phyloP scores from a whole-genome alignment of 2,888 invertebrate species.

The Parnassius glacialis region DNA sequence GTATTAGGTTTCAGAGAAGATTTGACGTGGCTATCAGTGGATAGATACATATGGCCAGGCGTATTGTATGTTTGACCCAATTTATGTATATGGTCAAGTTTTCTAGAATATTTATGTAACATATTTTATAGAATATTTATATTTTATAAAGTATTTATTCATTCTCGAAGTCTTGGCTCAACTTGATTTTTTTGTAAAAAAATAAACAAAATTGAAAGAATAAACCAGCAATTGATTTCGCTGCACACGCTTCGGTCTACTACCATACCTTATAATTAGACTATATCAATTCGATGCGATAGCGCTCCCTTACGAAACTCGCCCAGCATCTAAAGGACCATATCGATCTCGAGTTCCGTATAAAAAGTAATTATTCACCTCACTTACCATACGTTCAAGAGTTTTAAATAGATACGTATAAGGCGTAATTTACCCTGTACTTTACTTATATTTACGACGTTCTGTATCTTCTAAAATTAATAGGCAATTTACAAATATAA shows the following conservation, averaged over 20 bases:
- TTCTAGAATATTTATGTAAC: background rate
- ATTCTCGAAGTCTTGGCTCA: too few relatives aligned
- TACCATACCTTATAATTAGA: conserved; percentile 75
- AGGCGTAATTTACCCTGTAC: conserved; percentile 36
- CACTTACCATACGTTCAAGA: conserved; percentile 24
- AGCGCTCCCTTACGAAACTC: conserved; percentile 73
- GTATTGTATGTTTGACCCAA: conserved; percentile 34
- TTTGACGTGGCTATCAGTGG: conserved; percentile 30
- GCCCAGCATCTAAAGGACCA: conserved; percentile 68
- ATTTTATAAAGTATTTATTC: conserved; percentile 1
- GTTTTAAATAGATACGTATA: conserved; percentile 25
- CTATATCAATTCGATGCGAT: conserved; percentile 77
- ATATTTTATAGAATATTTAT: background rate
- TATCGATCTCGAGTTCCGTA: conserved; percentile 43
- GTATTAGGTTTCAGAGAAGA: conserved; percentile 41
- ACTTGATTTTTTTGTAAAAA: too few relatives aligned
- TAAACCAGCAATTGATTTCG: conserved; percentile 44
- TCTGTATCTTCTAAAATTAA: conserved; percentile 32
- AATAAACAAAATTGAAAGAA: conserved; percentile 36
- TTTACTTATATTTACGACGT: conserved; percentile 41
- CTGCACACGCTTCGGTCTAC: conserved; percentile 47
- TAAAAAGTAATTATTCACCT: conserved; percentile 30
- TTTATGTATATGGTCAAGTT: background rate
- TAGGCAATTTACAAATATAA: conserved; percentile 43
- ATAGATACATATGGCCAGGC: conserved; percentile 30